These are phyloP conservation scores for Aphidoletes aphidimyza DNA, from an alignment of 2,888 invertebrate genomes.

Conservation along the genomic window DNA sequence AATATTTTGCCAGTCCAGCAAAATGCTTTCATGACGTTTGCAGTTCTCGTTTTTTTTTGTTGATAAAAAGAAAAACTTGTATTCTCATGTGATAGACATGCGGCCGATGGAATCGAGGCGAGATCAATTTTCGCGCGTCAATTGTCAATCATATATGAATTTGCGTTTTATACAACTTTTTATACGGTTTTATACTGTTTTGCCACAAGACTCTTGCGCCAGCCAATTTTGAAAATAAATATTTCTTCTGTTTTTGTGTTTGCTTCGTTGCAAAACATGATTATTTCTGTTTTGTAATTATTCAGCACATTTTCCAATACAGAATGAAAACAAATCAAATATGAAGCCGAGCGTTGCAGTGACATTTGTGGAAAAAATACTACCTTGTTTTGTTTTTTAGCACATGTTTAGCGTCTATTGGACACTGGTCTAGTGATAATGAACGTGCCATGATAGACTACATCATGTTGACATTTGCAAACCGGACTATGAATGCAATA, in stretches of 20 bases:
- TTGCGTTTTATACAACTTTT: slow-evolving; percentile 22
- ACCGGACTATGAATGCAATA: too few species aligned
- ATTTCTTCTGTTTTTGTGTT: too few species aligned
- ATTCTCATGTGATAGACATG: not conserved
- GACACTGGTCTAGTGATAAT: too few species aligned
- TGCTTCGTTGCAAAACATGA: slow-evolving; percentile 26
- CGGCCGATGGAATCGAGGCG: not conserved
- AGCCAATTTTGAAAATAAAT: not conserved
- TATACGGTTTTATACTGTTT: too few species aligned
- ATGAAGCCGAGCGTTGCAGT: too few species aligned
- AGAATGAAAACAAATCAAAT: not conserved
- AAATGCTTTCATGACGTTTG: too few species aligned
- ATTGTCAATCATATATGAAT: slow-evolving; percentile 22
- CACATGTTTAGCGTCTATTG: too few species aligned
- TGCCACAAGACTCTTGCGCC: not conserved
- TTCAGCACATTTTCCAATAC: not conserved
- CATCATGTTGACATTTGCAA: not conserved
- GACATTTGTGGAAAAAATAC: too few species aligned
- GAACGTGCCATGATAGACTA: not conserved
- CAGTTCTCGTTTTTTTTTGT: not conserved
- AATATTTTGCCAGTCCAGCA: not conserved
- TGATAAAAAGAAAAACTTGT: not conserved
- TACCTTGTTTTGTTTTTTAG: too few species aligned
- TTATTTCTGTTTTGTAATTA: slow-evolving; percentile 11
- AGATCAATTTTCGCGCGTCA: slow-evolving; percentile 47